These are phyloP conservation scores for Catostomus latipinnis DNA, from an alignment of 2,797 vertebrate genomes.

Conservation along the genomic window DNA sequence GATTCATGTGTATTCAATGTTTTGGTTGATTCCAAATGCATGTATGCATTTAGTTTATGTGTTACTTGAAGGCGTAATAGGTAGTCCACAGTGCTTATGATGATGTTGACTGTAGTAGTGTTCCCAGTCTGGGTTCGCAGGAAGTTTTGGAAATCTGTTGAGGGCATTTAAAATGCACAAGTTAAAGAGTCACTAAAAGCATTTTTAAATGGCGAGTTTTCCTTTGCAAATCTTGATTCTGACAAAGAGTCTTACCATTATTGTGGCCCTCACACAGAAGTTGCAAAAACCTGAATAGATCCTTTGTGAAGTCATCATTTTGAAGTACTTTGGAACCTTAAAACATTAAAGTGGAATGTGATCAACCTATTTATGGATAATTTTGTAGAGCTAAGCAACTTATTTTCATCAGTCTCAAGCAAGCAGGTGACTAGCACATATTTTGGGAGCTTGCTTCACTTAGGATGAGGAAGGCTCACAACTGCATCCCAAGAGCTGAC, in stretches of 20 bases:
- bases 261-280: conserved; percentile 99
- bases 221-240: background rate
- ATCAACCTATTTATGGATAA: conserved; percentile 20
- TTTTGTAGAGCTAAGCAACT: conserved; percentile 50
- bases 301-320: conserved; percentile 97
- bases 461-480: conserved; percentile 68
- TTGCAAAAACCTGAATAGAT: conserved; percentile 98
- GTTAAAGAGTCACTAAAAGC: background rate
- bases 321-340: conserved; percentile 97
- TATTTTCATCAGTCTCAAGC: conserved; percentile 64
- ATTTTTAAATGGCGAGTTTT: background rate
- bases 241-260: conserved; percentile 83
- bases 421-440: conserved; percentile 67
- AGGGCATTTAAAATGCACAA: conserved; percentile 12
- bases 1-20: background rate
- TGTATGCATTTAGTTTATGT: conserved; percentile 2
- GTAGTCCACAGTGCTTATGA: conserved; percentile 98
- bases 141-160: conserved; percentile 97
- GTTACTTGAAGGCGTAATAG: conserved; percentile 94
- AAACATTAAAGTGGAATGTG: conserved; percentile 28
- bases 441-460: conserved; percentile 66
- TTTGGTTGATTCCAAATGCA: background rate
- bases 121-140: conserved; percentile 98
- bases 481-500: conserved; percentile 75
- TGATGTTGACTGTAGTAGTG: conserved; percentile 97